phyloP scores from a whole-genome alignment of 2,113 vertebrate species.

The Saguinus midas region DNA sequence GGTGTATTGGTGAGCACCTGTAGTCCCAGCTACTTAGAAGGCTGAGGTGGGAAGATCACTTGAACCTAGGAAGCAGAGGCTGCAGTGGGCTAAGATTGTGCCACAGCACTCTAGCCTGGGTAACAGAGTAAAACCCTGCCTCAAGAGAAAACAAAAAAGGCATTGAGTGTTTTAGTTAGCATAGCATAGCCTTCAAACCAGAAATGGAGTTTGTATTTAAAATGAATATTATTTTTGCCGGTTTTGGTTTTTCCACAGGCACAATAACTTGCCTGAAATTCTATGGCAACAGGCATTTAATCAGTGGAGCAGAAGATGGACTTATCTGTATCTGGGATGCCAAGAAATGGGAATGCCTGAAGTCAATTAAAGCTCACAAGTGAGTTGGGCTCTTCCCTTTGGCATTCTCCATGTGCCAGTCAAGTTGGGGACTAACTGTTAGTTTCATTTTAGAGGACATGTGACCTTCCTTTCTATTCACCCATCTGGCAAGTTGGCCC shows the following conservation, averaged over 20 bases:
- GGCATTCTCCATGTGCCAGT: too few species aligned
- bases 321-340: slow-evolving; percentile 95
- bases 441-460: slow-evolving; percentile 87
- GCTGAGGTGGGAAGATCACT: too few species aligned
- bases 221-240: neutral
- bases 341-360: slow-evolving; percentile 96
- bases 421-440: neutral
- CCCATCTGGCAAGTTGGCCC: slow-evolving; percentile 95
- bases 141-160: too few species aligned
- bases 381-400: slow-evolving; percentile 77
- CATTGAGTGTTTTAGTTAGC: neutral
- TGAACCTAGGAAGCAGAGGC: too few species aligned
- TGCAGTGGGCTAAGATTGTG: too few species aligned
- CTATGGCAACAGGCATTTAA: slow-evolving; percentile 89
- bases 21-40: too few species aligned
- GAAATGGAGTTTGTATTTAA: neutral
- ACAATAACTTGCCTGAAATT: slow-evolving; percentile 96
- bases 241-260: slow-evolving; percentile 81
- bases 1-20: too few species aligned
- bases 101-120: too few species aligned
- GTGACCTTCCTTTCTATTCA: slow-evolving; percentile 95
- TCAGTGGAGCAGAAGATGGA: slow-evolving; percentile 96
- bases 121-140: too few species aligned
- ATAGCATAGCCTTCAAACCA: neutral
- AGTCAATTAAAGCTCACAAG: slow-evolving; percentile 96